Base-by-base conservation (phyloP, 2,888 invertebrate genomes). In the Drosophila limbata region DNA sequence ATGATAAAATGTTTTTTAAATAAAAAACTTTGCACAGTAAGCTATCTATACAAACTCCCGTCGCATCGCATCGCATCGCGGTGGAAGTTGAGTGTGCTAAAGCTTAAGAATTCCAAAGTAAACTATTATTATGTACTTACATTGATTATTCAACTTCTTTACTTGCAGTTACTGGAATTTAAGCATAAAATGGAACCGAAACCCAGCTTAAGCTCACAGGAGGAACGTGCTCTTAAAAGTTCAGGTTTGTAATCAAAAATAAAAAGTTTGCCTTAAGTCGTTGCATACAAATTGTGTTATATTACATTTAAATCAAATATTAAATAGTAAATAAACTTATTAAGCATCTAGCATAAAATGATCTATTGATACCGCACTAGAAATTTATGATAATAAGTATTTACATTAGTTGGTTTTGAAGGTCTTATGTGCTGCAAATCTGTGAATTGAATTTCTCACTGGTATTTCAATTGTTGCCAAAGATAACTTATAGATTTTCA, bases 181-280 rank as follows among this genome's bases (percentile, higher is more conserved):
- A 37, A 69, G 21, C 66, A 65, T 51, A 72, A 69, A 73, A 84
- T 84, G 84, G 84, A 84, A 53, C 62, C 90, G 45, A 92, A 92
- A 90, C 75, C 86, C 76, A 91, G 88, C 81, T 86, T 90, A 83
- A 84, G 89, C 75, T 66, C 88, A 72, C 90, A 90, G 69, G 92
- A 92, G 70, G 91, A 92, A 70, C 90, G 92, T 68, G 84, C 91
- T 52, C 77, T 89, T 51, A 92, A 91, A 84, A 90, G 88, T 84
- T 90, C 89, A 81, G 92, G 92, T 92, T 89, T 87, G 90, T 77
- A 64, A 73, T 71, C 68, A 69, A 73, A 79, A 79, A 70, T 67
- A 64, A 15, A 15, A 67, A 77, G 35, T 56, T 73, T 52, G 40
- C 40, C 44, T 42, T n/a, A 13, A 40, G 6, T 37, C 51, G 9